Conservation (phyloP, 2,113 vertebrate genomes). For the Actenoides hombroni region DNA sequence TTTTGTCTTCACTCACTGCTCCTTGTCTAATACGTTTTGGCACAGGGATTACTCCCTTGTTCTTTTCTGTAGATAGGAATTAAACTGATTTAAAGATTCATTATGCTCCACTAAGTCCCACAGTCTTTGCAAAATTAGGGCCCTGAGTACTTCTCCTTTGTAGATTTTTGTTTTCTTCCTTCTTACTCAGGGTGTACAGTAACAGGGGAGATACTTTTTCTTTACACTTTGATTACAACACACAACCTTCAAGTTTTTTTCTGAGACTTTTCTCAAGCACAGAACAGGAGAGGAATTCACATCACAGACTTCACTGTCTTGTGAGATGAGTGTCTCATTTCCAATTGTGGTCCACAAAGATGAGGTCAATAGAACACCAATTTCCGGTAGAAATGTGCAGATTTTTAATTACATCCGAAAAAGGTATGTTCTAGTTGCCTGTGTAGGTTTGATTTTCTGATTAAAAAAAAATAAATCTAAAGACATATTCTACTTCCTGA, state of each 20-base stretch:
- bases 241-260: background rate
- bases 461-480: background rate
- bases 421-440: background rate
- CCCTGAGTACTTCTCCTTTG: background rate
- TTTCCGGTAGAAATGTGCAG: no score
- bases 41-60: background rate
- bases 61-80: background rate
- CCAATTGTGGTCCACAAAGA: accelerated
- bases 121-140: background rate
- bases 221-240: background rate
- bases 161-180: background rate
- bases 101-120: no score
- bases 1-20: background rate
- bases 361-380: accelerated
- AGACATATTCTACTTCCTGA: background rate
- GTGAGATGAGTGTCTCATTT: background rate
- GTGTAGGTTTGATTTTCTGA: background rate
- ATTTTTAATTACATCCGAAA: background rate
- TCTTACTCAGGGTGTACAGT: background rate
- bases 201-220: background rate
- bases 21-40: background rate
- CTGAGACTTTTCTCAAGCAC: background rate
- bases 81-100: background rate
- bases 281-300: background rate
- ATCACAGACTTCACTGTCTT: no score